Base-by-base conservation (phyloP, 1,140 invertebrate genomes). In the Bicyclus anynana region DNA sequence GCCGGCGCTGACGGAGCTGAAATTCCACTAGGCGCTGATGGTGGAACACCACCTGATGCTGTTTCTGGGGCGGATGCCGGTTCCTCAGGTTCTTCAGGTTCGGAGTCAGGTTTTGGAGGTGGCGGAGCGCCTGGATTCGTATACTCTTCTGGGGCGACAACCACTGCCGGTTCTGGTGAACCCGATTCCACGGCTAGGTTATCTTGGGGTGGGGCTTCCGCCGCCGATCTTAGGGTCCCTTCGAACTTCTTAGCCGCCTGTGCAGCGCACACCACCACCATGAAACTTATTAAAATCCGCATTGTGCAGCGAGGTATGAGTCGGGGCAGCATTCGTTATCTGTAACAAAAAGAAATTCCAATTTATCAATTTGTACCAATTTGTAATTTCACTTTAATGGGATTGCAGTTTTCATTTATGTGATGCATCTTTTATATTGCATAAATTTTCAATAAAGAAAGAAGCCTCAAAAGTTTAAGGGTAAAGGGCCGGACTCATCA, bases 1-100 rank as follows among this genome's bases (percentile, higher is more conserved):
- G 89, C 89, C 7, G 89, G 89, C 21, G 89, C 89, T 21, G 87
- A 89, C 5, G 89, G 89, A 0, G 87, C 89, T 1, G 87, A 89
- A 3, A 76, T 71, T 12, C 86, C 89, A 56, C 87, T 89, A 0
- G 89, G 87, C 21, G 86, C 89, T 37, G 87, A 89, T 0, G 87
- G 89, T 42, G 85, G 80, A 12, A 83, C 71, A 10, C 76, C 83
- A 42, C 75, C 85, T 0, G 87, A 76, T 2, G 80, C 80, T 5
- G 84, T 82, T 58, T 87, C 86, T 21, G 87, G 81, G 29, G 76
- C 70, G 1, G 75, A 51, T 4, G 69, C 69, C 16, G 64, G 27
- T 52, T 63, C 61, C 29, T 61, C 29, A 23, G 59, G 44, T 53
- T 74, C 68, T 16, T 63, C 67, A 26, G 67, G 49, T 44, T 79